These are phyloP conservation scores for Pachycephus smyrnensis DNA, from an alignment of 2,888 invertebrate genomes.

Conservation along the genomic window DNA sequence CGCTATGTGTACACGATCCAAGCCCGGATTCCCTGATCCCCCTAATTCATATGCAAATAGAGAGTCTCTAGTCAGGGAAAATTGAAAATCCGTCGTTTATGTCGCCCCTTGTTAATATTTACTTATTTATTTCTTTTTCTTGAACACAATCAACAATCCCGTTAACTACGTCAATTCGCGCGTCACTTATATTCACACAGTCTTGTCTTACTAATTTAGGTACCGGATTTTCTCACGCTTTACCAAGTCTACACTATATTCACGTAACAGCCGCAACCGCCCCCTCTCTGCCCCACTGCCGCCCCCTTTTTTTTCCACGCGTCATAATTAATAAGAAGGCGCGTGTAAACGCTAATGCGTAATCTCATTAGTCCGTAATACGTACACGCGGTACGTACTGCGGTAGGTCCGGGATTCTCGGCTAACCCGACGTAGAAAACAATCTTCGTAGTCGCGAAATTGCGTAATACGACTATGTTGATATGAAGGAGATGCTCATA, in stretches of 20 bases:
- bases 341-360: constrained; percentile 24
- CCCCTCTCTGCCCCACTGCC: background rate
- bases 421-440: background rate
- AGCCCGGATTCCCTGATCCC: constrained; percentile 48
- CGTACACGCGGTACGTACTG: background rate
- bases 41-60: constrained; percentile 63
- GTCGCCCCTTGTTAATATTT: background rate
- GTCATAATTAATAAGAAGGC: constrained; percentile 38
- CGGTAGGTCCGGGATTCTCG: background rate
- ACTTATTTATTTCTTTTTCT: background rate
- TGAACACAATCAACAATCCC: background rate
- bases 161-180: background rate
- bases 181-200: background rate
- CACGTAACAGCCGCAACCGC: background rate
- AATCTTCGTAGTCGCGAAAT: background rate
- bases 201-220: background rate
- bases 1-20: constrained; percentile 47
- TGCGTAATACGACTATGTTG: background rate
- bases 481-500: too few species aligned
- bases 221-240: background rate
- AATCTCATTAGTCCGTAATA: constrained; percentile 17
- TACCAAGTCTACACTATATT: background rate
- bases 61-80: constrained; percentile 21
- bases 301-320: constrained; percentile 15
- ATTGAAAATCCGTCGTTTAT: constrained; percentile 11